phyloP scores from a whole-genome alignment of 2,797 vertebrate species.

The Callimico goeldii region DNA sequence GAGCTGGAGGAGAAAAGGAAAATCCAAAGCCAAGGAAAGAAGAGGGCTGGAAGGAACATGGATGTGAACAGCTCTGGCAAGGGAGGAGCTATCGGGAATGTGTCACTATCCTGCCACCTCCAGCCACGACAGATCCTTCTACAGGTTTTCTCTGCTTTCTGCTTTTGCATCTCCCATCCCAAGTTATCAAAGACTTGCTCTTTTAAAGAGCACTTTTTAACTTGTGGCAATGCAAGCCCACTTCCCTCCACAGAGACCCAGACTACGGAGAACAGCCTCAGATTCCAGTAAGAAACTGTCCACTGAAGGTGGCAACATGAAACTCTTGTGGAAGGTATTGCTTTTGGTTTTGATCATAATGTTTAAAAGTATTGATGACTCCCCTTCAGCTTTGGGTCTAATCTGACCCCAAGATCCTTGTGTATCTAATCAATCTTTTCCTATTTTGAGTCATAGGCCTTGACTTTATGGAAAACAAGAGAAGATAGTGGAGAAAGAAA shows the following conservation, averaged over 20 bases:
- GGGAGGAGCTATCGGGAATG: background rate
- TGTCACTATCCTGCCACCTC: background rate
- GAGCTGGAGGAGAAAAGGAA: background rate
- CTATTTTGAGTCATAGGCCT: background rate
- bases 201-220: background rate
- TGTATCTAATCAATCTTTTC: background rate
- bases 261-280: background rate
- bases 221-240: background rate
- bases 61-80: background rate
- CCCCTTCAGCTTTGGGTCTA: background rate
- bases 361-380: background rate
- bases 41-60: background rate
- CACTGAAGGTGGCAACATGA: background rate
- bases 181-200: background rate
- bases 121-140: background rate
- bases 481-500: background rate
- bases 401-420: background rate
- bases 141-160: constrained; percentile 21
- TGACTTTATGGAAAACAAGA: constrained; percentile 25
- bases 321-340: background rate
- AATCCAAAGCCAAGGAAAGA: background rate
- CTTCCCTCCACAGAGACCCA: background rate
- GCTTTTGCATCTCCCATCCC: background rate
- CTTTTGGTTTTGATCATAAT: background rate
- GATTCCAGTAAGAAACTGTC: background rate